A percentile compares a stretch with the other conserved stretches of the same genome.
Evolutionary conservation across 37 sponge, comb jelly and placozoan genomes (phyloP).

Genomic region (Hormiphora californensis): DNA sequence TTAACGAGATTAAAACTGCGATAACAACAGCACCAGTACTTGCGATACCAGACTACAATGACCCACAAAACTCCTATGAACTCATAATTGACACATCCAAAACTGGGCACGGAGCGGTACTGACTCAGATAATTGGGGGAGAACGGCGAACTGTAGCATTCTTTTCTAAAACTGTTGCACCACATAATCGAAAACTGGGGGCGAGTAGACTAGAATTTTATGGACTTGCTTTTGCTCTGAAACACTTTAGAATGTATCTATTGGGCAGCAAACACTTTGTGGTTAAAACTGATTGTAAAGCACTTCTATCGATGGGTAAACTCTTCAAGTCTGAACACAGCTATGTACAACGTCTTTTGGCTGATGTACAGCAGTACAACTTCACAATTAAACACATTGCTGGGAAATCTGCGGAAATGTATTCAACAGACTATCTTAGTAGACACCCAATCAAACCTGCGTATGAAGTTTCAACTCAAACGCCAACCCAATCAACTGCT

Average conservation of each 20-base stretch:
- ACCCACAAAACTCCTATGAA: neutral
- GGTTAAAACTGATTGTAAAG: neutral
- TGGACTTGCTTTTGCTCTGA: neutral
- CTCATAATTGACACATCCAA: neutral
- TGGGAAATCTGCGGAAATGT: neutral
- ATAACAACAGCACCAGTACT: neutral
- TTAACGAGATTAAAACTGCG: neutral
- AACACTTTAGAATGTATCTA: neutral
- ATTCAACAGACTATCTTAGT: neutral
- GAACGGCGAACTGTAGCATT: neutral
- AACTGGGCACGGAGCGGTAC: neutral
- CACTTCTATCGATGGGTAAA: neutral
- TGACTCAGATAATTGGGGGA: neutral
- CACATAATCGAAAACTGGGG: neutral
- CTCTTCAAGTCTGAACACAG: neutral
- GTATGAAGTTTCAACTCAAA: too few relatives aligned
- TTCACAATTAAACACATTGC: neutral
- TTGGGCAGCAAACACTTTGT: neutral
- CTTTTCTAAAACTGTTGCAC: neutral
- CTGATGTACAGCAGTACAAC: neutral
- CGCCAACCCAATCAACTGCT: too few relatives aligned
- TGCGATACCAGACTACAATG: neutral
- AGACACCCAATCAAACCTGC: too few relatives aligned
- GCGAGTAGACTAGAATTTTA: neutral
- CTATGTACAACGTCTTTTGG: neutral